Percentiles rank a stretch among this genome's conserved stretches.
Evolutionary conservation across 2,113 vertebrate genomes (phyloP).

Genomic region (Cyrtonyx montezumae): DNA sequence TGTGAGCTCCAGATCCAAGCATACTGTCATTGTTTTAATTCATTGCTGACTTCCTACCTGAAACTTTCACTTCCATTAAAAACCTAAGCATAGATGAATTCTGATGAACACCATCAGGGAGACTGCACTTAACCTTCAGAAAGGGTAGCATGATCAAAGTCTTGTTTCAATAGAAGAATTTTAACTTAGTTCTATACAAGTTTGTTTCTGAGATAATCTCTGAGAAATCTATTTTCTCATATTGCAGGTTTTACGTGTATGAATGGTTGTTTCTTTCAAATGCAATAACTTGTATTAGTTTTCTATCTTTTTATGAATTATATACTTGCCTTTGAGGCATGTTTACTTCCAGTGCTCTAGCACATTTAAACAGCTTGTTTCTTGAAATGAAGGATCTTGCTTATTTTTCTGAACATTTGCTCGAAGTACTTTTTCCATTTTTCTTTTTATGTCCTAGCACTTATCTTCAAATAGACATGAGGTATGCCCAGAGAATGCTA

Average conservation of each 20-base stretch:
- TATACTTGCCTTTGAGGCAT: fast-evolving
- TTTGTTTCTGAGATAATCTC: background rate
- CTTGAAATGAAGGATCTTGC: background rate
- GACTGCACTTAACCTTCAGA: background rate
- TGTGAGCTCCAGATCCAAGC: background rate
- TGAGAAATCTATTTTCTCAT: background rate
- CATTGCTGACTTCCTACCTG: background rate
- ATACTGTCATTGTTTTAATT: background rate
- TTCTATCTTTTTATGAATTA: background rate
- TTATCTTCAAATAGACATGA: background rate
- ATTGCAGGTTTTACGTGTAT: background rate
- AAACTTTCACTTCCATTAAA: background rate
- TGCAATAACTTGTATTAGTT: background rate
- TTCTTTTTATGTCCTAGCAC: background rate
- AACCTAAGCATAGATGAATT: background rate
- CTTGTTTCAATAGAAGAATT: background rate
- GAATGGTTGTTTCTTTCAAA: background rate
- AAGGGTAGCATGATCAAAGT: background rate
- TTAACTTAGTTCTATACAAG: background rate
- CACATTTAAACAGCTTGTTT: background rate
- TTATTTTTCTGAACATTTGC: background rate
- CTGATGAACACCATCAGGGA: background rate
- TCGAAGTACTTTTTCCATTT: background rate
- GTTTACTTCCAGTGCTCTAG: background rate
- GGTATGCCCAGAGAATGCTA: background rate